These are phyloP conservation scores for Schrankia costaestrigalis DNA, from an alignment of 2,888 invertebrate genomes.

Conservation along the genomic window DNA sequence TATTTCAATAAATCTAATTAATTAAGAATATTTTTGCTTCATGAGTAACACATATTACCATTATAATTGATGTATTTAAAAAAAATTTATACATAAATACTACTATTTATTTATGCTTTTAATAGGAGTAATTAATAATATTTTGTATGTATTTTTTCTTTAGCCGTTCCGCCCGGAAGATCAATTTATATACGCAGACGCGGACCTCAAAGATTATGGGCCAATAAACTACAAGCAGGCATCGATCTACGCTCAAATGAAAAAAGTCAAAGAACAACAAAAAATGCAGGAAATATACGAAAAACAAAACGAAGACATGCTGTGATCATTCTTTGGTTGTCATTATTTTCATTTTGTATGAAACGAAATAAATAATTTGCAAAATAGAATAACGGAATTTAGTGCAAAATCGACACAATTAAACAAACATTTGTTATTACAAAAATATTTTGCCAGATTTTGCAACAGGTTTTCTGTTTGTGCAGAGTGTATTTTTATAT, in stretches of 20 bases:
- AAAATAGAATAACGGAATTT: too few relatives aligned
- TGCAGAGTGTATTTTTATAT: too few relatives aligned
- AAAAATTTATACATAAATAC: too few relatives aligned
- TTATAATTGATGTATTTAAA: slow-evolving; percentile 28
- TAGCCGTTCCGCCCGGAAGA: slow-evolving; percentile 92
- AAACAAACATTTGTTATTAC: too few relatives aligned
- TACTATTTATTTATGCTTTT: too few relatives aligned
- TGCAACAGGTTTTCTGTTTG: too few relatives aligned
- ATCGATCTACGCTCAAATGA: slow-evolving; percentile 89
- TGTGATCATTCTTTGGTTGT: slow-evolving; percentile 43
- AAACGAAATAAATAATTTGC: not conserved
- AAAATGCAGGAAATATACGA: slow-evolving; percentile 70
- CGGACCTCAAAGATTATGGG: slow-evolving; percentile 93
- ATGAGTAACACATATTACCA: slow-evolving; percentile 50
- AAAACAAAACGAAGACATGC: slow-evolving; percentile 63
- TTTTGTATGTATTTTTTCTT: slow-evolving; percentile 28
- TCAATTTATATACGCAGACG: slow-evolving; percentile 92
- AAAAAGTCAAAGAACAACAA: slow-evolving; percentile 81
- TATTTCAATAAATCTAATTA: not conserved
- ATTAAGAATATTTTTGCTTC: slow-evolving; percentile 11
- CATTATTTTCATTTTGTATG: slow-evolving; percentile 1
- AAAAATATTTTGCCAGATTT: too few relatives aligned
- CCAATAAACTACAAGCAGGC: slow-evolving; percentile 96
- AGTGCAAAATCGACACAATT: too few relatives aligned
- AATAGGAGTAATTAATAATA: too few relatives aligned